Conservation (phyloP, 1,140 invertebrate species). For the Aphelinus certus region DNA sequence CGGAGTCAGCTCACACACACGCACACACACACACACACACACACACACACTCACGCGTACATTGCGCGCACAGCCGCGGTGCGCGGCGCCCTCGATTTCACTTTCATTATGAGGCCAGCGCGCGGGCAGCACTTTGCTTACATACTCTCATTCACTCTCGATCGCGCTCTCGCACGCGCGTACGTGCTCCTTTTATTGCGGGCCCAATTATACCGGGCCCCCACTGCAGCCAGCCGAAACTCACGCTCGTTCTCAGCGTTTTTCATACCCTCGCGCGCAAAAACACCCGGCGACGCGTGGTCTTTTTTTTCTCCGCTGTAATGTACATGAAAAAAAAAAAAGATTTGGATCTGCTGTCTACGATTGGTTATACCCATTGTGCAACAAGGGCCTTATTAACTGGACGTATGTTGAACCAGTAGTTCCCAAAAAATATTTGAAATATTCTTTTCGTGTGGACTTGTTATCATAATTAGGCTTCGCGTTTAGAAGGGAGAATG, state of each 20-base stretch:
- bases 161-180: conserved; percentile 53
- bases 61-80: conserved; percentile 43
- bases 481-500: too few species aligned
- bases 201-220: conserved; percentile 8
- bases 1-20: too few species aligned
- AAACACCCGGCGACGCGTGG: background rate
- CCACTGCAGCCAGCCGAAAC: too few species aligned
- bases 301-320: conserved; percentile 1
- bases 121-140: conserved; percentile 46
- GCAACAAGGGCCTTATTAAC: too few species aligned
- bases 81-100: conserved; percentile 63
- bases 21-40: background rate
- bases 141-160: conserved; percentile 53
- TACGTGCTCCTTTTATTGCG: conserved; percentile 48
- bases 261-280: too few species aligned
- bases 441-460: too few species aligned
- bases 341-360: background rate
- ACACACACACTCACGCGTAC: background rate
- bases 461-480: too few species aligned
- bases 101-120: conserved; percentile 62
- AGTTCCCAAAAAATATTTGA: too few species aligned
- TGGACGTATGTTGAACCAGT: too few species aligned
- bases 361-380: too few species aligned
- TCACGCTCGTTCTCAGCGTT: too few species aligned
- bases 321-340: background rate